Conservation (phyloP, 64 coral and sea anemone genomes). For the Montipora foliosa region DNA sequence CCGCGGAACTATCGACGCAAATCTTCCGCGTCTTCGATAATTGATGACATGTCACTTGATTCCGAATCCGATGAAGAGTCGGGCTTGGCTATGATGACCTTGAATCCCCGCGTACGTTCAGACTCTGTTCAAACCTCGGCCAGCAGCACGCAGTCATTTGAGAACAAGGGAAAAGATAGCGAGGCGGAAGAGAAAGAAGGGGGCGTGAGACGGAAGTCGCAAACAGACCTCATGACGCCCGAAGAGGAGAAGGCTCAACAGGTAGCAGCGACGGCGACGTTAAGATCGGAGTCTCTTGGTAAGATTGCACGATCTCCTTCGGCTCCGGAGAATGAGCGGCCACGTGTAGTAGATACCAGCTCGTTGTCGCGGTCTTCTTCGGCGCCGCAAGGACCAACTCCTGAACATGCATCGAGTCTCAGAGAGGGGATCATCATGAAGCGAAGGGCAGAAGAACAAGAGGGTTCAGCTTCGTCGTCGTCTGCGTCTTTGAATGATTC, state of each 20-base stretch:
- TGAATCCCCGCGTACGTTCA: background rate
- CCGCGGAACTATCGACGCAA: background rate
- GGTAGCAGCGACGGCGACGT: constrained; percentile 24
- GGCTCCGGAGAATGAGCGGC: constrained; percentile 78
- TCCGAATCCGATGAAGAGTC: constrained; percentile 69
- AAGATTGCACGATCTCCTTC: constrained; percentile 93
- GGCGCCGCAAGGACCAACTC: constrained; percentile 76
- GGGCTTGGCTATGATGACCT: background rate
- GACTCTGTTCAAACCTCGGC: background rate
- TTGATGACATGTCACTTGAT: constrained; percentile 51
- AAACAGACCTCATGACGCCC: constrained; percentile 40
- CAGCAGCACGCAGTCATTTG: constrained; percentile 9
- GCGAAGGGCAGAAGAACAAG: constrained; percentile 10
- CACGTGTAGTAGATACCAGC: constrained; percentile 66
- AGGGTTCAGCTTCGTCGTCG: constrained; percentile 79
- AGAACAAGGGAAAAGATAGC: background rate
- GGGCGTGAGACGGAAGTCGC: background rate
- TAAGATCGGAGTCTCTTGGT: constrained; percentile 32
- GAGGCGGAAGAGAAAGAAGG: constrained; percentile 6
- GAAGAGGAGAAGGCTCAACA: constrained; percentile 15
- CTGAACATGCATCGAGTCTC: background rate
- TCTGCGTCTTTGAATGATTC: constrained; percentile 79
- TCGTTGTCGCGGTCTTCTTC: constrained; percentile 91
- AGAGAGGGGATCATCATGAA: constrained; percentile 18
- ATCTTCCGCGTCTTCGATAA: constrained; percentile 57